A percentile compares a stretch with the other conserved stretches of the same genome.
These are phyloP conservation scores for Drosophila lacertosa DNA, from an alignment of 1,140 invertebrate genomes.

Conservation along the genomic window DNA sequence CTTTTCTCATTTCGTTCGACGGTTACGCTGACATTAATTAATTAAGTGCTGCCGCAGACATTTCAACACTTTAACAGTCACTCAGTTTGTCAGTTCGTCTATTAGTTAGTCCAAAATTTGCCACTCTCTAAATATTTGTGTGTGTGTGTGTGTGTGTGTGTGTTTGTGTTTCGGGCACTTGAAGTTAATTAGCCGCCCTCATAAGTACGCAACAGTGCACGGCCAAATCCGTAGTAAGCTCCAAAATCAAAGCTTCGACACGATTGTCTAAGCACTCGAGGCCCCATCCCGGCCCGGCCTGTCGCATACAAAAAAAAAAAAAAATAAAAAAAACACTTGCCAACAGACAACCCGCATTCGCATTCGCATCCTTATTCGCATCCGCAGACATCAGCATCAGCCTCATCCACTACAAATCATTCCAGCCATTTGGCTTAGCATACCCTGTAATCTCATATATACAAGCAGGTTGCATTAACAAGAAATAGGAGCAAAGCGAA, in stretches of 20 bases:
- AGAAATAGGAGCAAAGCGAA: no score
- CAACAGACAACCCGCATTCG: constrained; percentile 21
- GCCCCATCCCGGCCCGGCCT: constrained; percentile 38
- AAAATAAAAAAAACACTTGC: no score
- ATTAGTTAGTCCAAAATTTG: constrained; percentile 71
- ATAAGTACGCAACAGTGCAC: constrained; percentile 62
- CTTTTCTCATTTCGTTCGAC: constrained; percentile 76
- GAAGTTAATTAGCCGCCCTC: constrained; percentile 75
- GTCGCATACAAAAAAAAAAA: constrained; percentile 16
- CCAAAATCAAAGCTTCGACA: constrained; percentile 80
- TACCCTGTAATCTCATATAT: neutral
- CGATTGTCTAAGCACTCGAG: constrained; percentile 76
- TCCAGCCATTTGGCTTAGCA: neutral
- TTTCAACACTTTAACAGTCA: constrained; percentile 76
- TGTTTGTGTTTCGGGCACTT: constrained; percentile 51
- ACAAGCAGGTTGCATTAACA: neutral
- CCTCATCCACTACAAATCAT: neutral
- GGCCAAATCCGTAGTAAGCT: constrained; percentile 68
- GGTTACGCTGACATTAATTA: constrained; percentile 76
- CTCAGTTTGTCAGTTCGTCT: constrained; percentile 50
- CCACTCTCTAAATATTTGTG: neutral
- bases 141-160: constrained; percentile 18
- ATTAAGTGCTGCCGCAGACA: constrained; percentile 77
- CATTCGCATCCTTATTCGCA: neutral
- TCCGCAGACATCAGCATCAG: no score